phyloP scores from a whole-genome alignment of 1,140 invertebrate species.

The Pristionchus pacificus region DNA sequence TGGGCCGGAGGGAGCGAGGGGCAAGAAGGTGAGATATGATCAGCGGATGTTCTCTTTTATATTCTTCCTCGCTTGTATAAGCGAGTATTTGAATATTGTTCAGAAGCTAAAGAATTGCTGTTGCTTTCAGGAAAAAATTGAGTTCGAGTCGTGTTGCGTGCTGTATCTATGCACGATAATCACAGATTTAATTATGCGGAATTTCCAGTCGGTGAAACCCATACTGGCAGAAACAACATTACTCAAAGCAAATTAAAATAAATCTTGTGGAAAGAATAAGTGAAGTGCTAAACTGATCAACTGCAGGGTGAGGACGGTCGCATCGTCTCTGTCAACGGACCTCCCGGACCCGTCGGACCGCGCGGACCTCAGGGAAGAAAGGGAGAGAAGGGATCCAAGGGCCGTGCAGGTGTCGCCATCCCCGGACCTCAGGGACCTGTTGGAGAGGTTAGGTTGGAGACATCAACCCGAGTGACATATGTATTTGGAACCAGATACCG shows the following conservation, averaged over 20 bases:
- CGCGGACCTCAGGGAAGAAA: conserved; percentile 30
- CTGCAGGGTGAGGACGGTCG: conserved; percentile 33
- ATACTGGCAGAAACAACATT: too few relatives aligned
- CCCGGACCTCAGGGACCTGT: conserved; percentile 32
- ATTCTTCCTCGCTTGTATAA: background rate
- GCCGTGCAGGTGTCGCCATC: conserved; percentile 30
- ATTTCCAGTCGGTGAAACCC: too few relatives aligned
- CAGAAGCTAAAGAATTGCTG: too few relatives aligned
- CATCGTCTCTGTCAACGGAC: conserved; percentile 35
- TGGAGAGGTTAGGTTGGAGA: background rate
- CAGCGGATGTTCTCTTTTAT: background rate
- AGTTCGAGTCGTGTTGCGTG: too few relatives aligned
- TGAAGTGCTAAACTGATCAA: too few relatives aligned
- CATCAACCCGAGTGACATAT: too few relatives aligned
- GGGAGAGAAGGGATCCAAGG: conserved; percentile 36
- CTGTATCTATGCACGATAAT: too few relatives aligned
- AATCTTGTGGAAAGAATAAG: too few relatives aligned
- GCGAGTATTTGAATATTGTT: background rate
- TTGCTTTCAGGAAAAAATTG: too few relatives aligned
- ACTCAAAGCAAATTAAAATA: too few relatives aligned
- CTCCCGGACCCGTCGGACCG: conserved; percentile 33
- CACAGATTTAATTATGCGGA: too few relatives aligned
- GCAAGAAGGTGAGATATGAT: conserved; percentile 23
- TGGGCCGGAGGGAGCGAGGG: conserved; percentile 31
- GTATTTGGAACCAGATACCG: too few relatives aligned